Evolutionary conservation across 2,888 invertebrate genomes (phyloP), one percentile per base, ranked within the genome.

Genomic region (Sarcophaga variegata): DNA sequence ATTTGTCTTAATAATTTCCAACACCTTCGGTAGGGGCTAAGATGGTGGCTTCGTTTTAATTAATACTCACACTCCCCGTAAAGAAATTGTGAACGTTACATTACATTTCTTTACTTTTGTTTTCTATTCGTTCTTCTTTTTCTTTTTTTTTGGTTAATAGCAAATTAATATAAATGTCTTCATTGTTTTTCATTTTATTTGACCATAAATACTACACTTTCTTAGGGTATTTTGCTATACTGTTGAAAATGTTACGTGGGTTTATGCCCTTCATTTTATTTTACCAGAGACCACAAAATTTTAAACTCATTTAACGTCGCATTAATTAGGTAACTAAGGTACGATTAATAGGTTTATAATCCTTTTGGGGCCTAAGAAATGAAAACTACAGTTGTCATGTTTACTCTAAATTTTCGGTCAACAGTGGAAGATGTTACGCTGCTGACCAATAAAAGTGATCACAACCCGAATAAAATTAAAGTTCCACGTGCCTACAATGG

Each of bases 1-100:
- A 92, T 92, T 92, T 92, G 91, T 92, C 92, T 92, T 92, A 91
- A 54, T 54, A 54, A 92, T 92, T 92, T 92, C 91, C 79, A 79
- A 82, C 90, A 91, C 91, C 92, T 91, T 92, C 91, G 78, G 75
- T 70, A 54, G 54, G 54, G 17, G 54, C 54, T 49, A 72, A 37
- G 8, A 37, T 37, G 37, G 37, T 37, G 37, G 70, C 22, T 63
- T 71, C 62, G 76, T 91, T 91, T 91, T 92, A 93, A 92, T 92
- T 92, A 92, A 92, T 92, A 91, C 92, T 91, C 89, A 81, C 78
- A 81, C 14, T 54, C 54, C 17, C 3, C 12, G 14, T 4, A 54
- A 54, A 12, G 54, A 54, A 54, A 17, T 54, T 14, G 1, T 5
- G 17, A 54, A 81, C 70, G 69, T 80, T 75, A 76, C 49, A 12